phyloP scores from a whole-genome alignment of 2,888 invertebrate genomes.

The Microplitis deprimator region DNA sequence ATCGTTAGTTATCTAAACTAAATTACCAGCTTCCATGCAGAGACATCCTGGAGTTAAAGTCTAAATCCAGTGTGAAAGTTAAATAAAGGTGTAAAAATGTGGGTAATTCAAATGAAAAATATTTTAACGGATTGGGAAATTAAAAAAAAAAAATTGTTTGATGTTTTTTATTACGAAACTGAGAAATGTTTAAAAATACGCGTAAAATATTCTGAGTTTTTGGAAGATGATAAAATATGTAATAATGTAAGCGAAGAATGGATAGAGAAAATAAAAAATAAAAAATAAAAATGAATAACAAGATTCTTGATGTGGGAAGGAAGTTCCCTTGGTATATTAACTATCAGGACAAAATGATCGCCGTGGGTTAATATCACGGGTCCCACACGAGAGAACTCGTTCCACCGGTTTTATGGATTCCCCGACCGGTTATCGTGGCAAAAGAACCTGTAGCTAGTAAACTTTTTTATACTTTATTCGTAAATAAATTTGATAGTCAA shows the following conservation, averaged over 20 bases:
- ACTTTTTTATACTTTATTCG: background rate
- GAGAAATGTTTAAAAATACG: too few species aligned
- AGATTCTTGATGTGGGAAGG: background rate
- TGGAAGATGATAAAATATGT: too few species aligned
- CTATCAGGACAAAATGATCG: conserved; percentile 11
- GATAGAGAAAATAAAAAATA: background rate
- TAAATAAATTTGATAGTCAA: background rate
- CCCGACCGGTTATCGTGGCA: conserved; percentile 18
- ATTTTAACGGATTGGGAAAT: too few species aligned
- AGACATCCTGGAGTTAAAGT: background rate
- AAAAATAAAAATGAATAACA: background rate
- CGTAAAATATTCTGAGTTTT: too few species aligned
- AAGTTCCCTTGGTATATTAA: background rate
- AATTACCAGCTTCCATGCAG: background rate
- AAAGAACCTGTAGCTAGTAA: conserved; percentile 9
- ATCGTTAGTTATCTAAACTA: background rate
- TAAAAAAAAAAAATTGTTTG: too few species aligned
- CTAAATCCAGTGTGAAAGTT: background rate
- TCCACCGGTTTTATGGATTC: conserved; percentile 27
- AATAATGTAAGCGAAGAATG: too few species aligned
- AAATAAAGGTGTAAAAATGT: background rate
- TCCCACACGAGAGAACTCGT: conserved; percentile 29
- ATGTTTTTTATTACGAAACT: too few species aligned
- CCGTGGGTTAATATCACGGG: conserved; percentile 22
- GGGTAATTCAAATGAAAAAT: too few species aligned